Evolutionary conservation across 92 coral and sea anemone genomes (phyloP).

Genomic region (Parazoanthus swiftii): DNA sequence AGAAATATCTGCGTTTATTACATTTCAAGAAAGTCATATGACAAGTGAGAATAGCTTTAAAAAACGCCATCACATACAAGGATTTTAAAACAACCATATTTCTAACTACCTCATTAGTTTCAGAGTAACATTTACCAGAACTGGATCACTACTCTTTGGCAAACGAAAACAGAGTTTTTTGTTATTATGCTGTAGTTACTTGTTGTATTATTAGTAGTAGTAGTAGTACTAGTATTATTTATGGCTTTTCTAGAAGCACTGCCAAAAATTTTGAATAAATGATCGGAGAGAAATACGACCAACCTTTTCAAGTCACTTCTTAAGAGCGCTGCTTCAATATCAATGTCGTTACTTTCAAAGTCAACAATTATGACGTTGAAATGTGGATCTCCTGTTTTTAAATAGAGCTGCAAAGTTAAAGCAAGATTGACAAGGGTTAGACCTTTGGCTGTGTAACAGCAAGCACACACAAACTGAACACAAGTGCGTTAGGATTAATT

Average conservation of each 20-base stretch:
- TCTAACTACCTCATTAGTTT: no score
- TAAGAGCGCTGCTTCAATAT: slow-evolving; percentile 73
- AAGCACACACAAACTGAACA: background rate
- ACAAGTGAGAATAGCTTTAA: no score
- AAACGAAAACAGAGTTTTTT: no score
- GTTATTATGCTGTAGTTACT: no score
- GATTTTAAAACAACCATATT: no score
- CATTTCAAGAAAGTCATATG: no score
- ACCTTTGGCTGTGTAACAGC: background rate
- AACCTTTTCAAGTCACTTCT: slow-evolving; percentile 85
- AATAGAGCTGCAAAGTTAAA: slow-evolving; percentile 65
- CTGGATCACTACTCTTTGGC: no score
- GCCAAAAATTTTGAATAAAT: background rate
- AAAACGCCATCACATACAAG: no score
- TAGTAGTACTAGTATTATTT: no score
- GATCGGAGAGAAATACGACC: background rate
- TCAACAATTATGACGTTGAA: slow-evolving; percentile 92
- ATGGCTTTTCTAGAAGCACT: background rate
- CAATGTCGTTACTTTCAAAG: slow-evolving; percentile 88
- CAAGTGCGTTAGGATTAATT: background rate
- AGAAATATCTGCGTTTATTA: no score
- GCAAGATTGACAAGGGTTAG: background rate
- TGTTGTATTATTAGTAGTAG: no score
- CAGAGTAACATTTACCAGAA: no score
- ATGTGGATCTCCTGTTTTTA: slow-evolving; percentile 77